phyloP scores from a whole-genome alignment of 2,797 vertebrate genomes.

The Acanthurus lineatus region DNA sequence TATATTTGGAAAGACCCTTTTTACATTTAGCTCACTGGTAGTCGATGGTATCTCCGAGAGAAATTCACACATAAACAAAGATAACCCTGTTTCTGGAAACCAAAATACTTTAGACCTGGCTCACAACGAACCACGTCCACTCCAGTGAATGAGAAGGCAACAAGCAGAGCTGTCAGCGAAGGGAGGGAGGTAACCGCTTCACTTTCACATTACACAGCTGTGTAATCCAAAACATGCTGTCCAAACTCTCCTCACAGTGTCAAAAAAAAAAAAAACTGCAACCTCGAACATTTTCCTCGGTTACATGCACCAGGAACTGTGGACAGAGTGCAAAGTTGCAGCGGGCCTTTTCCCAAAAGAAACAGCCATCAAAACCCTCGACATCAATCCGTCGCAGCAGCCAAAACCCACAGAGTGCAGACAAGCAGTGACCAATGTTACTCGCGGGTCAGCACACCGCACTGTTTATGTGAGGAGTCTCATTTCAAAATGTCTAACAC shows the following conservation, averaged over 20 bases:
- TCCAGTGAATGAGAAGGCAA: slow-evolving; percentile 7
- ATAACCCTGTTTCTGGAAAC: background rate
- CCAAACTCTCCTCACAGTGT: slow-evolving; percentile 9
- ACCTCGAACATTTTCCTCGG: slow-evolving; percentile 25
- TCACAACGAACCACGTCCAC: background rate
- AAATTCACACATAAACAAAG: too few species aligned
- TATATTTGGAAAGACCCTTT: too few species aligned
- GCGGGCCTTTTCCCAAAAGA: slow-evolving; percentile 35
- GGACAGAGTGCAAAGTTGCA: slow-evolving; percentile 38
- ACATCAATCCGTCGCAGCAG: background rate
- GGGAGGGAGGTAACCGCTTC: slow-evolving; percentile 27
- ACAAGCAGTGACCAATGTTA: slow-evolving; percentile 41
- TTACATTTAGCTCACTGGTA: too few species aligned
- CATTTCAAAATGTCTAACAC: slow-evolving; percentile 27
- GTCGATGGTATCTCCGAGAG: too few species aligned
- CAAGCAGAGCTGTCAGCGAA: slow-evolving; percentile 49
- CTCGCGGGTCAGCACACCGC: slow-evolving; percentile 34
- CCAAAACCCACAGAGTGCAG: slow-evolving; percentile 53
- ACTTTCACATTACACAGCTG: slow-evolving; percentile 58
- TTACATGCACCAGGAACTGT: slow-evolving; percentile 31
- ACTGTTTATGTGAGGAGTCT: slow-evolving; percentile 23
- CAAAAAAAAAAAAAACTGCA: slow-evolving; percentile 52
- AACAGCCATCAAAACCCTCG: slow-evolving; percentile 43
- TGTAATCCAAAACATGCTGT: slow-evolving; percentile 38
- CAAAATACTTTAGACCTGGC: slow-evolving; percentile 13